Percentiles rank a stretch among this genome's conserved stretches.
Conservation (phyloP, 2,888 invertebrate genomes). For the Nycteola revayana region DNA sequence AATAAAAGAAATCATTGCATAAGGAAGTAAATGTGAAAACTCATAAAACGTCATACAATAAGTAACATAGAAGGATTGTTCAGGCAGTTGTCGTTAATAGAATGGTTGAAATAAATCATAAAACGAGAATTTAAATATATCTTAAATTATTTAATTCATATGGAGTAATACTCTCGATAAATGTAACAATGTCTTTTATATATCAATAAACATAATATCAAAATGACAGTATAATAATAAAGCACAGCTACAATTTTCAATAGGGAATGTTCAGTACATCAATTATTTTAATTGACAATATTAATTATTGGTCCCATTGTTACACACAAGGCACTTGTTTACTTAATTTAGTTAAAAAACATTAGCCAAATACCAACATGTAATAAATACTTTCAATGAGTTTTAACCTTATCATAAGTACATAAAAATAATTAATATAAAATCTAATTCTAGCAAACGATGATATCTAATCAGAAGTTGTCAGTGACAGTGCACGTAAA, state of each 20-base stretch:
- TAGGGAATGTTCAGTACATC: conserved; percentile 77
- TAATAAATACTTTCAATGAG: conserved; percentile 52
- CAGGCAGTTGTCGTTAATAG: too few species aligned
- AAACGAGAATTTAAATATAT: conserved; percentile 47
- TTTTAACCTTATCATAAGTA: conserved; percentile 59
- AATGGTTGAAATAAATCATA: not conserved
- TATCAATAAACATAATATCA: conserved; percentile 55
- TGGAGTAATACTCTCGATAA: conserved; percentile 72
- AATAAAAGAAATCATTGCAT: too few species aligned
- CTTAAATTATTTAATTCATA: conserved; percentile 69
- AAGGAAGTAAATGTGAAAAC: too few species aligned
- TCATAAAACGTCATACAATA: too few species aligned
- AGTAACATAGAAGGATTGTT: too few species aligned
- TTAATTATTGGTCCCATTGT: conserved; percentile 52
- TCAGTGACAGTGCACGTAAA: too few species aligned
- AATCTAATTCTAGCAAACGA: conserved; percentile 37
- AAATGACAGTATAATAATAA: conserved; percentile 46
- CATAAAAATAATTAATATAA: conserved; percentile 39
- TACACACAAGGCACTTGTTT: conserved; percentile 63
- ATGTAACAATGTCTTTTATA: conserved; percentile 67
- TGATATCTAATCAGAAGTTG: conserved; percentile 54
- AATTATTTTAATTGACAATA: conserved; percentile 58
- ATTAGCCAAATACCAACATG: conserved; percentile 42
- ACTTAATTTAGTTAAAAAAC: conserved; percentile 35
- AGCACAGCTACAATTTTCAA: conserved; percentile 53